Evolutionary conservation across 2,888 invertebrate species (phyloP), one percentile per base, ranked within the genome.

Genomic region (Lathronympha strigana): DNA sequence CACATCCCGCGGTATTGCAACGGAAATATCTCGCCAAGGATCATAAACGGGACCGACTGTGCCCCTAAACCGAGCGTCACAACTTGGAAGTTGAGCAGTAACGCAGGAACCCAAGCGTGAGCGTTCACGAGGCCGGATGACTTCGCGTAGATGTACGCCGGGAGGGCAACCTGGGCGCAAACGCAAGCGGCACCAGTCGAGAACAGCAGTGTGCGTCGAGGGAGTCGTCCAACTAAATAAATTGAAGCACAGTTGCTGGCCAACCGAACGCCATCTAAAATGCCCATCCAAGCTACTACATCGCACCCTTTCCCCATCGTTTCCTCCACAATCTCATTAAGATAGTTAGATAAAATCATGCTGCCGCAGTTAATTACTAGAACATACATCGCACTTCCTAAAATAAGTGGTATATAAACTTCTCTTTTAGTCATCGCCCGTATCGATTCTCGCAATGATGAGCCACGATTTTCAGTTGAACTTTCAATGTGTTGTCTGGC

Each of bases 1-100:
- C 93, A 66, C 15, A 61, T 13, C 11, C 55, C 61, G 31, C 61
- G 51, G 28, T 66, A 58, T 1, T 51, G 38, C 23, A 68, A 31
- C 2, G 68, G 68, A 40, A 66, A 68, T 2, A 68, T 53, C 25
- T 68, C 68, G 1, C 66, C 68, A 3, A 40, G 31, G 11, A 68
- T 57, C 13, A 61, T 43, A 31, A 36, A 60, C 0, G 50, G 25
- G 23, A 68, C 4, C 0, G 66, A 33, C n/a, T 63, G 31, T 0
- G 45, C 50, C 0, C 68, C 68, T 19, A 54, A 33, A 11, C 51
- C 51, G 1, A 51, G 9, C 0, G 33, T 25, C 36, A 19, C 54
- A 9, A 25, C n/a, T 23, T 54, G 54, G n/a, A 11, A 17, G n/a
- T n/a, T 38, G 8, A 54, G 21, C 5, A 54, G 4, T 23, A 38